phyloP scores from a whole-genome alignment of 2,888 invertebrate genomes.

The Megamerina dolium region DNA sequence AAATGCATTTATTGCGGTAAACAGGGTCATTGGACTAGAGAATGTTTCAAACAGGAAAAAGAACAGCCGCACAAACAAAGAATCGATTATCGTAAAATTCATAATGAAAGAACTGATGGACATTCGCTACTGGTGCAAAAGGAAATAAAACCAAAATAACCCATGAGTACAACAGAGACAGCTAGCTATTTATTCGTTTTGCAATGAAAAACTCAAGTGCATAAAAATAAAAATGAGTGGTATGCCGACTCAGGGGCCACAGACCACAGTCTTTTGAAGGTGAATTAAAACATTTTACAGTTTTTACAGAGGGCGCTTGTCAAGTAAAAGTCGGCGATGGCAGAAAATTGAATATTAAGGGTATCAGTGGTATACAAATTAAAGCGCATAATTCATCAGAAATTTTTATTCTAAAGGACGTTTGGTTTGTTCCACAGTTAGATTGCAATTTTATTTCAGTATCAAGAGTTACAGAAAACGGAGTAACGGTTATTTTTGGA shows the following conservation, averaged over 20 bases:
- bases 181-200: constrained; percentile 5
- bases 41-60: constrained; percentile 12
- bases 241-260: constrained; percentile 19
- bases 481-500: no score
- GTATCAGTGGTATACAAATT: constrained; percentile 11
- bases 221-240: constrained; percentile 12
- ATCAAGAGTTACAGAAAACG: no score
- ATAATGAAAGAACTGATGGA: neutral
- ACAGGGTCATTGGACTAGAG: constrained; percentile 14
- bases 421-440: no score
- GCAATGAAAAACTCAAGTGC: neutral
- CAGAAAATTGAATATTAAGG: constrained; percentile 4
- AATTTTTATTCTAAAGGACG: no score
- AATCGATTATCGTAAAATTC: neutral
- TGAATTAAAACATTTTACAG: neutral
- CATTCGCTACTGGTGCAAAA: constrained; percentile 4
- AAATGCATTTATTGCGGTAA: no score
- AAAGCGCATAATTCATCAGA: constrained; percentile 4
- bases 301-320: no score
- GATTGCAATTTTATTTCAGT: no score
- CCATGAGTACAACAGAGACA: neutral
- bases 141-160: constrained; percentile 6
- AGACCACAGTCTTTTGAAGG: constrained; percentile 4
- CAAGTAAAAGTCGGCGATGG: constrained; percentile 14
- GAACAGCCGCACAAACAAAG: no score